Evolutionary conservation across 2,888 invertebrate genomes (phyloP), one percentile per base, ranked within the genome.

Genomic region (Bembecia ichneumoniformis): DNA sequence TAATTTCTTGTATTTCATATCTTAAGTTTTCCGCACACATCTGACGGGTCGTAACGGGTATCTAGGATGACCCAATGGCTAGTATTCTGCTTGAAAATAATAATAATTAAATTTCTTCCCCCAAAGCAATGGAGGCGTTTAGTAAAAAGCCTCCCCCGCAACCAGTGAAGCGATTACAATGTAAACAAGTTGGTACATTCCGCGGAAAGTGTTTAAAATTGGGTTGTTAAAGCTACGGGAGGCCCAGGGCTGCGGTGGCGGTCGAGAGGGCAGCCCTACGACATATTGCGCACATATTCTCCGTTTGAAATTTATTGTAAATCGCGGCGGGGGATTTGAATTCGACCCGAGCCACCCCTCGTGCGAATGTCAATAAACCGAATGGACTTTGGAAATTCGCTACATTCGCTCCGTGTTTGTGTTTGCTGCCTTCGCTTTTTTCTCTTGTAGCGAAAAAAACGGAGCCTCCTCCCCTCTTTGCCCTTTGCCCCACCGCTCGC

Each of bases 201-300:
- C 77, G 58, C 55, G 58, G 68, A 68, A 62, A 70, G 68, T 74
- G 77, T 78, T 80, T 80, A 77, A 79, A 81, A 71, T 74, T 64
- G 76, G 61, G 66, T 62, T 61, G 64, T 63, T 61, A 60, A 60
- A 62, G 63, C 53, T 60, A 54, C 56, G 54, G 54, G 52, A 63
- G 62, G 64, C 52, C 54, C 57, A 58, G 60, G 65, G 66, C 63
- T 62, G 54, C 55, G 11, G 16, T 20, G 43, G 50, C 53, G 55
- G 56, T 53, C 35, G 45, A 40, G 13, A 35, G 15, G 46, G 48
- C 43, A 46, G 59, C 66, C 59, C 61, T 11, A 11, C 68, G 71
- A 82, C 82, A 81, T 81, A 83, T 83, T 78, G 82, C 80, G 71
- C 82, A 82, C 86, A 86, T 84, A 82, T 82, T 83, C 82, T 72